Base-by-base conservation (phyloP, 1,140 invertebrate genomes). In the Drosophila leontia region DNA sequence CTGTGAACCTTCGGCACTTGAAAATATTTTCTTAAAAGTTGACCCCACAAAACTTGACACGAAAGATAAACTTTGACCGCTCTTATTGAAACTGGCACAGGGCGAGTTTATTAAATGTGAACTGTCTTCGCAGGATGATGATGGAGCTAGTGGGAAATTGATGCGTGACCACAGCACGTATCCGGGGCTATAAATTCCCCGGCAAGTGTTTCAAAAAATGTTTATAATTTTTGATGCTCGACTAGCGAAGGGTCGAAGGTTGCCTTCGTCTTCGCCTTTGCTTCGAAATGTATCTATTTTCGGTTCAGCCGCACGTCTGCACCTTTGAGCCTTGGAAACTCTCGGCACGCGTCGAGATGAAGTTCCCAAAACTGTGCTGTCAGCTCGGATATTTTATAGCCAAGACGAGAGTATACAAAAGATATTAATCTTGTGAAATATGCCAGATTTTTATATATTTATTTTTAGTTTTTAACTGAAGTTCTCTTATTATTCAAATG, bases 161-260 rank as follows among this genome's bases (percentile, higher is more conserved):
- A 85, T 81, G 75, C 70, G 85, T 90, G 85, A 90, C 85, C 85
- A 55, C 81, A 79, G 81, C 85, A 90, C 85, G 85, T 90, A 90
- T 13, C 64, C 64, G 71, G 60, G 78, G 71, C 75, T 70, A 90
- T 90, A 85, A 85, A 90, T 90, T 90, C 75, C 78, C 74, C 57
- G 78, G 67, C 76, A 85, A 90, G 81, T 90, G 85, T 90, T 90
- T 72, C 60, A 74, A 90, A 88, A 90, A 90, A 90, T 90, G 85
- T 82, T 85, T 90, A 90, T 90, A 90, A 90, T 90, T 85, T 80
- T 81, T 78, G 75, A 53, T 78, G 61, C 61, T 42, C 56, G 17
- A 65, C 53, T 57, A 35, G 45, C 45, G 39, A 41, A 67, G 67
- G 63, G 69, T 63, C 59, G 44, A 57, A 69, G 35, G 64, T 61